Evolutionary conservation across 1,140 invertebrate species (phyloP), one percentile per base, ranked within the genome.

Genomic region (Brachionus rotundiformis): DNA sequence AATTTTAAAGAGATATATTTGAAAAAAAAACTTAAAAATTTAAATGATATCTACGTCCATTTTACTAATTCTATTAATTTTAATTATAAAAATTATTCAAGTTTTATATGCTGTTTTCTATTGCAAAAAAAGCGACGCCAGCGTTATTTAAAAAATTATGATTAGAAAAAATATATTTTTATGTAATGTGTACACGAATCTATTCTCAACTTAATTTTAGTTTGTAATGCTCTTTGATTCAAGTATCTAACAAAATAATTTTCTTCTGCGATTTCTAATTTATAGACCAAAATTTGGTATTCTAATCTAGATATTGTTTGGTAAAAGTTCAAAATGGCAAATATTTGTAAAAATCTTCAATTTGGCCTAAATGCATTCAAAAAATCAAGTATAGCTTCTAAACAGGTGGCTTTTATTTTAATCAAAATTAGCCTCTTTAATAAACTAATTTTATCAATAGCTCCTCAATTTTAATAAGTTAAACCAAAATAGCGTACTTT

Each of bases 271-370:
- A 33, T 33, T 63, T 63, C 61, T 63, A 29, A 63, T 63, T 63
- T 63, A 63, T 33, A 63, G 61, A 33, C 61, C 25, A 33, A 63
- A 33, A 29, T 63, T 63, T 63, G 61, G n/a, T 68, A 36, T 68
- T 68, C 36, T 36, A 33, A 33, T 68, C 63, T 68, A 68, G 27
- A 33, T 36, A 36, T 68, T 68, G 23, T 36, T 68, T 68, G 16
- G 16, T 19, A 36, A 33, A n/a, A 36, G 61, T 63, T 63, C 33
- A 71, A 0, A 41, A 73, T 73, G 68, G 68, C 68, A 44, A 73
- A 73, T 44, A 44, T 73, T 25, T 73, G 68, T 44, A 73, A 73
- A 73, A 73, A 73, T 44, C 13, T 71, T 71, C 29, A 71, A 39
- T 25, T 73, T 73, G 68, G 68, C 16, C 36, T 73, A 3, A 73